Evolutionary conservation across 1,140 invertebrate genomes (phyloP).

Genomic region (Branchinecta lindahli): DNA sequence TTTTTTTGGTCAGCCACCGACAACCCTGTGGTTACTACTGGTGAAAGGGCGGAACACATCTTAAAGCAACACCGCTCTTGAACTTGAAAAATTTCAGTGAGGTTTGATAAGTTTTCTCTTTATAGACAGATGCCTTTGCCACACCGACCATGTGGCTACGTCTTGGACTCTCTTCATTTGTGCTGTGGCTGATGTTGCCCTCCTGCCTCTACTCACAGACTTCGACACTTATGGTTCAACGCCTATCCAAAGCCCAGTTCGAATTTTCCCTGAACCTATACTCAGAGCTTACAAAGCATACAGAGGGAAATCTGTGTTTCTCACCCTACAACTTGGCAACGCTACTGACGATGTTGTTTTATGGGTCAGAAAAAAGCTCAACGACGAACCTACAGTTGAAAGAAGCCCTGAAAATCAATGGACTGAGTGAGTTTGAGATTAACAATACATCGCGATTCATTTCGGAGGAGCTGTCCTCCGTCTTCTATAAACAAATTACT

Average conservation of each 20-base stretch:
- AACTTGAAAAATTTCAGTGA: no score
- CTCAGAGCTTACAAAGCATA: slow-evolving; percentile 22
- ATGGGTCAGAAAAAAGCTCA: slow-evolving; percentile 26
- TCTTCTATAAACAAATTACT: neutral
- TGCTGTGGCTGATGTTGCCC: neutral
- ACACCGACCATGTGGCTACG: neutral
- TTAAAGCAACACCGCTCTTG: no score
- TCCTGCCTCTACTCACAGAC: neutral
- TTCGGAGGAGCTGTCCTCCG: neutral
- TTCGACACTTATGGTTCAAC: slow-evolving; percentile 20
- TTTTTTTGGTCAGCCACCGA: no score
- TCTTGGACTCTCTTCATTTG: neutral
- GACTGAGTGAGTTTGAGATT: neutral
- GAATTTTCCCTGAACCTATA: slow-evolving; percentile 28
- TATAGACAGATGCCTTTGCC: neutral
- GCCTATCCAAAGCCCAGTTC: slow-evolving; percentile 28
- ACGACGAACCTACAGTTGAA: slow-evolving; percentile 25
- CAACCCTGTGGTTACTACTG: no score
- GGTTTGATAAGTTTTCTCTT: neutral
- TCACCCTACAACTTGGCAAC: slow-evolving; percentile 27
- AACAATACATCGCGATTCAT: neutral
- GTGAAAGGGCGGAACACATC: no score
- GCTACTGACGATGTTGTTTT: slow-evolving; percentile 27
- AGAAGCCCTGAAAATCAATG: slow-evolving; percentile 25
- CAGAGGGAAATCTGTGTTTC: slow-evolving; percentile 27